These are phyloP conservation scores for Sinocyclocheilus anophthalmus DNA, from an alignment of 2,113 vertebrate species.

Conservation along the genomic window DNA sequence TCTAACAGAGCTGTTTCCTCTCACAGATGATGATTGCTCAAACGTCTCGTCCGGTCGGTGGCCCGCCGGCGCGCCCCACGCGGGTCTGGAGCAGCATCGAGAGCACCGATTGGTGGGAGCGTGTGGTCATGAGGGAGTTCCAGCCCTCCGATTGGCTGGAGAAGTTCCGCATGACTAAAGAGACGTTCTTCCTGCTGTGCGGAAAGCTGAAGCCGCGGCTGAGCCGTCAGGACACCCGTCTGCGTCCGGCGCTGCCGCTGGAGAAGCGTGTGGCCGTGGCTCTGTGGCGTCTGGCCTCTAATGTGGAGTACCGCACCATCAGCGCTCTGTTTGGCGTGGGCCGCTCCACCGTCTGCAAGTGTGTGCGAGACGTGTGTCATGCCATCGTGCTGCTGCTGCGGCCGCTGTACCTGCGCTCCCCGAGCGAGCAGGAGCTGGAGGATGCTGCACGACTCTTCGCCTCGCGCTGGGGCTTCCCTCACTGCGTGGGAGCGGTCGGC, in stretches of 20 bases:
- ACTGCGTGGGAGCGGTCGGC: conserved; percentile 74
- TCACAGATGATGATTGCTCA: conserved; percentile 72
- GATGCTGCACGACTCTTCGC: conserved; percentile 68
- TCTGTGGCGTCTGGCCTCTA: conserved; percentile 78
- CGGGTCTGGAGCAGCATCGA: conserved; percentile 74
- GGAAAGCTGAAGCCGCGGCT: conserved; percentile 74
- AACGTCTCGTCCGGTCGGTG: conserved; percentile 61
- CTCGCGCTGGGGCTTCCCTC: conserved; percentile 73
- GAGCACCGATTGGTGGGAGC: conserved; percentile 80
- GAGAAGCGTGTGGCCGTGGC: conserved; percentile 80
- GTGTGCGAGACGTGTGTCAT: conserved; percentile 79
- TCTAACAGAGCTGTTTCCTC: not conserved
- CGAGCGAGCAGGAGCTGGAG: conserved; percentile 70
- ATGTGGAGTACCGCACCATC: conserved; percentile 79
- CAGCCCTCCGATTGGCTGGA: conserved; percentile 79
- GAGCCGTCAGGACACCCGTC: conserved; percentile 76
- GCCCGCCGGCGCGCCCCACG: conserved; percentile 58
- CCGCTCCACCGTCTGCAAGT: conserved; percentile 77
- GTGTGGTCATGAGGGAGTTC: conserved; percentile 77
- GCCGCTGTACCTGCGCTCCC: conserved; percentile 68
- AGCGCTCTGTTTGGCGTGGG: conserved; percentile 77
- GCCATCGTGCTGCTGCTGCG: conserved; percentile 76
- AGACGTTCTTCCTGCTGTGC: conserved; percentile 77
- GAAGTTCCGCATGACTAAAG: conserved; percentile 78
- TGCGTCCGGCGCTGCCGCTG: conserved; percentile 75